Evolutionary conservation across 23 tunicate species (phyloP).

Genomic region (Trididemnum nubilum): DNA sequence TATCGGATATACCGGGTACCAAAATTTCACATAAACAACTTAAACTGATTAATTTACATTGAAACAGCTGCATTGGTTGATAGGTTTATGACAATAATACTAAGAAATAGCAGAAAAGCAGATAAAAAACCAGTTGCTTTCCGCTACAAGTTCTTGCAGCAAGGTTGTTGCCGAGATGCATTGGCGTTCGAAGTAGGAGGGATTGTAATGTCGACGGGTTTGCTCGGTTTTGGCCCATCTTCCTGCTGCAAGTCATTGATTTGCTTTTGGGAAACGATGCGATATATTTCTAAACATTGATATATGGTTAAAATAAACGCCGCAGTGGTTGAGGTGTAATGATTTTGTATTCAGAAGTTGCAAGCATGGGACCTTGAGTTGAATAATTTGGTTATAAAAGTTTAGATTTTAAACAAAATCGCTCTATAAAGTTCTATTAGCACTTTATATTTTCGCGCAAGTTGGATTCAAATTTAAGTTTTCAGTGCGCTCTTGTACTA

Average conservation of each 20-base stretch:
- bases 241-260: conserved; percentile 76
- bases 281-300: conserved; percentile 89
- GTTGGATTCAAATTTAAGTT: no score
- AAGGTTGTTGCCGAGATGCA: conserved; percentile 45
- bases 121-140: not conserved
- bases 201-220: conserved; percentile 65
- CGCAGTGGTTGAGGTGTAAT: no score
- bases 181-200: conserved; percentile 51
- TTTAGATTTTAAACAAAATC: no score
- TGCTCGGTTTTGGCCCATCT: conserved; percentile 59
- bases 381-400: not conserved
- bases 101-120: not conserved
- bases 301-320: not conserved
- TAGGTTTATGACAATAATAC: not conserved
- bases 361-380: no score
- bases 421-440: no score
- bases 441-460: no score
- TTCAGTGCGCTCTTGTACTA: no score
- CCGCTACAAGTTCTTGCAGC: conserved; percentile 64
- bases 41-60: no score
- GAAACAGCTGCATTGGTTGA: no score
- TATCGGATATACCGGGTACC: no score
- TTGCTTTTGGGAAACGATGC: conserved; percentile 98
- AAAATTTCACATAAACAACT: no score
- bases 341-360: no score